Evolutionary conservation across 2,888 invertebrate species (phyloP).

Genomic region (Cheilosia pagana): DNA sequence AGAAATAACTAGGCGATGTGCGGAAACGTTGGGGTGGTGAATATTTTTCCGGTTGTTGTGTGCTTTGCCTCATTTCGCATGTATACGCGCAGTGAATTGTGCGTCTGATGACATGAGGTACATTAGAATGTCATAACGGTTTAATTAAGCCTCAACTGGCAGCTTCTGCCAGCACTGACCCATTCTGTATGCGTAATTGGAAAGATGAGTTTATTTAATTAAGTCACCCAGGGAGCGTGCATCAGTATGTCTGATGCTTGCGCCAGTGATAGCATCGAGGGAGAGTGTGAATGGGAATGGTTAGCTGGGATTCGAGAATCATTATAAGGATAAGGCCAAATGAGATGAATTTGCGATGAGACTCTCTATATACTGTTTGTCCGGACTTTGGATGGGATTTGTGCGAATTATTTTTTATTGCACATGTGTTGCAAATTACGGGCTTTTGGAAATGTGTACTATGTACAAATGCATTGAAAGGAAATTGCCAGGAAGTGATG

Average conservation of each 20-base stretch:
- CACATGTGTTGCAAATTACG: constrained; percentile 44
- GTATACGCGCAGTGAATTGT: constrained; percentile 51
- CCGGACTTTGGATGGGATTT: constrained; percentile 27
- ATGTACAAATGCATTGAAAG: neutral
- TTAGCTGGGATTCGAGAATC: constrained; percentile 44
- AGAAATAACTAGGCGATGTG: neutral
- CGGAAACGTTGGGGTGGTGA: constrained; percentile 30
- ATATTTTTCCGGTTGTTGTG: constrained; percentile 36
- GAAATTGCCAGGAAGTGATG: neutral
- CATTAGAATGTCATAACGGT: constrained; percentile 67
- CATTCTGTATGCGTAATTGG: constrained; percentile 65
- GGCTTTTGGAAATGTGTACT: neutral
- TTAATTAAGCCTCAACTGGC: constrained; percentile 68
- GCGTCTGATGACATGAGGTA: constrained; percentile 65
- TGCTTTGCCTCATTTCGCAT: constrained; percentile 17
- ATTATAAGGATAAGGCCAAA: constrained; percentile 43
- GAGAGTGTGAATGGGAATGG: constrained; percentile 45
- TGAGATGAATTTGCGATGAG: constrained; percentile 49
- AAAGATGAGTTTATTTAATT: constrained; percentile 73
- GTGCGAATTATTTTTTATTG: constrained; percentile 51
- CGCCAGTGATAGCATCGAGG: constrained; percentile 21
- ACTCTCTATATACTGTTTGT: constrained; percentile 25
- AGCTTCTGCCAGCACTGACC: constrained; percentile 30
- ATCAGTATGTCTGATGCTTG: constrained; percentile 9
- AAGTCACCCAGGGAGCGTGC: constrained; percentile 45